A percentile compares a stretch with the other conserved stretches of the same genome.
phyloP scores from a whole-genome alignment of 1,140 invertebrate genomes.

The Drosophila ironensis region DNA sequence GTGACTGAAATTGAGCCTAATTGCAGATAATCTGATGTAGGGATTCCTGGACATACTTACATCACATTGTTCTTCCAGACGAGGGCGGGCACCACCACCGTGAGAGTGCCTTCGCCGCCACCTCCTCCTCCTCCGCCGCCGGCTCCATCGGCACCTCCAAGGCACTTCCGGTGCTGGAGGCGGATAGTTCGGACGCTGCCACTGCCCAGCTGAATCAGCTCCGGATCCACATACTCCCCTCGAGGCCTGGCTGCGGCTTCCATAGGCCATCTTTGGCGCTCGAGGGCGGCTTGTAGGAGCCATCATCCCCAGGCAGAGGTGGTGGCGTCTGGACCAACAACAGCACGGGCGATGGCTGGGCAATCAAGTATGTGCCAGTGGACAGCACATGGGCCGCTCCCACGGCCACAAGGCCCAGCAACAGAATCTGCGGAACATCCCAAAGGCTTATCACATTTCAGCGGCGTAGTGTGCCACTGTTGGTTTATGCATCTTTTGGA shows the following conservation, averaged over 20 bases:
- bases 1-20: too few relatives aligned
- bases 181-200: slow-evolving; percentile 16
- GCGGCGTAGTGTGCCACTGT: slow-evolving; percentile 39
- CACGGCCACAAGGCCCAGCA: slow-evolving; percentile 37
- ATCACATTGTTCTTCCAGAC: slow-evolving; percentile 59
- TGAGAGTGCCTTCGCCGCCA: slow-evolving; percentile 54
- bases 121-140: slow-evolving; percentile 60
- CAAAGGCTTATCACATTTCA: too few relatives aligned
- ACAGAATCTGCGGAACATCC: slow-evolving; percentile 16
- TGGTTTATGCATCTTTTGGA: too few relatives aligned
- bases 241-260: slow-evolving; percentile 52
- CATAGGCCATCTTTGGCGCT: slow-evolving; percentile 48
- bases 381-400: slow-evolving; percentile 35
- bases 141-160: slow-evolving; percentile 41
- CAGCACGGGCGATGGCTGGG: slow-evolving; percentile 25
- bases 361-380: slow-evolving; percentile 50
- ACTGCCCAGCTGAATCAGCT: slow-evolving; percentile 11
- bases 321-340: slow-evolving; percentile 39
- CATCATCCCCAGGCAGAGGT: slow-evolving; percentile 55
- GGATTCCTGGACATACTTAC: slow-evolving; percentile 32
- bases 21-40: neutral
- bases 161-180: neutral
- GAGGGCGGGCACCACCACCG: slow-evolving; percentile 44
- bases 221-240: slow-evolving; percentile 48
- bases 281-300: slow-evolving; percentile 53